Evolutionary conservation across 2,113 vertebrate species (phyloP).

Genomic region (Pygoscelis adeliae): DNA sequence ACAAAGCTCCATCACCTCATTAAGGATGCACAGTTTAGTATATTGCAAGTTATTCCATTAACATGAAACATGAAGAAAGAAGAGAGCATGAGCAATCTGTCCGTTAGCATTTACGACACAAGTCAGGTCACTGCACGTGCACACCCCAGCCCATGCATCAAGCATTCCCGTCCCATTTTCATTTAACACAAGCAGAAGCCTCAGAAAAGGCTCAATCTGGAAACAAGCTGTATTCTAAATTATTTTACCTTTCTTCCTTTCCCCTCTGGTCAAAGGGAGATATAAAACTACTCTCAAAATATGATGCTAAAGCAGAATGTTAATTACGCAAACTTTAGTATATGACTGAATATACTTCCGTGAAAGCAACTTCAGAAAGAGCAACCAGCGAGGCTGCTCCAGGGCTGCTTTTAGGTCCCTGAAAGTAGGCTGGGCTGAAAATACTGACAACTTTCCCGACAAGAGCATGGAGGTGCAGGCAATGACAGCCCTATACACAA

Average conservation of each 20-base stretch:
- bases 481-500: not conserved
- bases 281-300: not conserved
- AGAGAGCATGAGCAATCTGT: not conserved
- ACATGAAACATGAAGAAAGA: not conserved
- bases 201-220: not conserved
- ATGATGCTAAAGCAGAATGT: not conserved
- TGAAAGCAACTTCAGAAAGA: not conserved
- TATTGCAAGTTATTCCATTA: not conserved
- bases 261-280: not conserved
- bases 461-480: not conserved
- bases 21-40: not conserved
- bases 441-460: not conserved
- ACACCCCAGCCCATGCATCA: not conserved
- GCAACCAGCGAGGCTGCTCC: not conserved
- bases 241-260: not conserved
- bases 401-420: not conserved
- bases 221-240: not conserved
- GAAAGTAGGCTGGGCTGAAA: not conserved
- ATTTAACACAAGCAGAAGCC: not conserved
- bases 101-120: not conserved
- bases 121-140: fast-evolving
- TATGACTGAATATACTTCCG: not conserved
- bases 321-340: not conserved
- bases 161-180: not conserved
- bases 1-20: not conserved